phyloP scores from a whole-genome alignment of 2,113 vertebrate species.

The Suricata suricatta region DNA sequence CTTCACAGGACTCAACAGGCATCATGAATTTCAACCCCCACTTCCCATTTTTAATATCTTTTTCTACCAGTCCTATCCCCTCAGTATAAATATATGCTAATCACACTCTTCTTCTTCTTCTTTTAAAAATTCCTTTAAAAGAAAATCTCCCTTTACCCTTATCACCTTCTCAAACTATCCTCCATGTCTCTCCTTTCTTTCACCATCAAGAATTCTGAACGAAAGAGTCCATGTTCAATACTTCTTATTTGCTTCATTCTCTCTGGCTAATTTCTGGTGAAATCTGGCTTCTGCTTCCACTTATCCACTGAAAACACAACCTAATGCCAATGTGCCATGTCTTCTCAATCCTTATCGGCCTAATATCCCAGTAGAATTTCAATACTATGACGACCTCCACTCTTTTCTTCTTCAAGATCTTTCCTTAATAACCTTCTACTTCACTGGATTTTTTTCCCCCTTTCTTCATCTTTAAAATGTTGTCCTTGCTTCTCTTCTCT shows the following conservation, averaged over 20 bases:
- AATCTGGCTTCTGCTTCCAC: slow-evolving; percentile 32
- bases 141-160: background rate
- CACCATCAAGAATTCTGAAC: background rate
- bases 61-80: background rate
- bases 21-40: background rate
- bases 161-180: slow-evolving; percentile 24
- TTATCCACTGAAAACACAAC: background rate
- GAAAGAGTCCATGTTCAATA: background rate
- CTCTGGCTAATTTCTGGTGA: background rate
- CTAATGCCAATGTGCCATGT: background rate
- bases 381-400: background rate
- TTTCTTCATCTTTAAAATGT: background rate
- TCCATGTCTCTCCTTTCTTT: background rate
- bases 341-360: background rate
- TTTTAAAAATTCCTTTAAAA: background rate
- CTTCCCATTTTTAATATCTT: background rate
- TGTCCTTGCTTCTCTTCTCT: background rate
- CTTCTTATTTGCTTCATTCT: slow-evolving; percentile 17
- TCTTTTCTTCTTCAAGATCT: slow-evolving; percentile 9
- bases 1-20: background rate
- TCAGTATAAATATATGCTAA: slow-evolving; percentile 43
- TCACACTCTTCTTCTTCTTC: background rate
- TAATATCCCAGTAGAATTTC: background rate
- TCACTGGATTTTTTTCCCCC: background rate
- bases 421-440: background rate